phyloP scores from a whole-genome alignment of 2,888 invertebrate genomes.

The Lingula anatina region DNA sequence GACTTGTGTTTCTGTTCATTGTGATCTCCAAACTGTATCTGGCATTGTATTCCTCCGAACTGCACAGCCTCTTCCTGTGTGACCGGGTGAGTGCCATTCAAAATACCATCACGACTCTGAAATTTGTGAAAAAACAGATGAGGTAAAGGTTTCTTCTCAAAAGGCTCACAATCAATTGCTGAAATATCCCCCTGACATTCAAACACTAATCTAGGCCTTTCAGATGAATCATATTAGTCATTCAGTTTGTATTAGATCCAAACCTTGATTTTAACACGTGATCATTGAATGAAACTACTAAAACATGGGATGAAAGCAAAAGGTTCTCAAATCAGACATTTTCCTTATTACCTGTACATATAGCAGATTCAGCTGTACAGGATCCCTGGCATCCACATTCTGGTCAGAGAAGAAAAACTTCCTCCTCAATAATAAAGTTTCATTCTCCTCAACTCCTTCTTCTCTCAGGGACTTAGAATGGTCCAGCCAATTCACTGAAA shows the following conservation, averaged over 20 bases:
- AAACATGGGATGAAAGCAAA: no score
- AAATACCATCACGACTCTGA: slow-evolving; percentile 92
- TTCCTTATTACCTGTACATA: slow-evolving; percentile 85
- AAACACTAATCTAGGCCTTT: no score
- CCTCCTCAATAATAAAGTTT: slow-evolving; percentile 84
- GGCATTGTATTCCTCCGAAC: slow-evolving; percentile 96
- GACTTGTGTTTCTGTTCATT: slow-evolving; percentile 86
- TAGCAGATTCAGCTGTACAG: slow-evolving; percentile 85
- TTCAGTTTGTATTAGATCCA: neutral
- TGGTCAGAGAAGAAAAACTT: slow-evolving; percentile 99
- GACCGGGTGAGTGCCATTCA: slow-evolving; percentile 96
- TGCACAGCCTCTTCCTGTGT: slow-evolving; percentile 87
- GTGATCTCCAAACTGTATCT: slow-evolving; percentile 96
- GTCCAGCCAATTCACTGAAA: slow-evolving; percentile 93
- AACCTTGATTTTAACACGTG: neutral
- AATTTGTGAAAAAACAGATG: no score
- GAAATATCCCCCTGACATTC: no score
- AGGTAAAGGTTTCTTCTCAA: no score
- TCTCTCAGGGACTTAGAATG: slow-evolving; percentile 95
- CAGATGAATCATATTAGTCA: no score
- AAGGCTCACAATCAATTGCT: no score
- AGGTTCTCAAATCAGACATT: no score
- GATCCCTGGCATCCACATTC: slow-evolving; percentile 94
- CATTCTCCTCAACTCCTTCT: slow-evolving; percentile 90
- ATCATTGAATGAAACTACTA: neutral